Conservation (phyloP, 2,113 vertebrate species). For the Seriola aureovittata region DNA sequence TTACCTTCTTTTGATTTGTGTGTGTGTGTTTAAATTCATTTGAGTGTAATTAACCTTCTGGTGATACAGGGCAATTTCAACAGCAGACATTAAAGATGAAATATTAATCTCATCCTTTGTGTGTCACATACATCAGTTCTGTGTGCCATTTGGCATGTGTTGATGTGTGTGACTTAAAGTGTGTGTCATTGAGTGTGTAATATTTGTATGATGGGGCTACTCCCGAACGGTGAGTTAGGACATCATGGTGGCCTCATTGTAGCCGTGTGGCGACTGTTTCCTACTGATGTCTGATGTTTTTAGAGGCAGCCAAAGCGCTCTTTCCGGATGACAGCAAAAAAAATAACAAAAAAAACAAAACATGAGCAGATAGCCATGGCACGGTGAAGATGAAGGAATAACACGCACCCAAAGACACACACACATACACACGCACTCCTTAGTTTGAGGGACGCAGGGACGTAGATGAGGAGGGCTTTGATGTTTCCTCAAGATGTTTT, state of each 20-base stretch:
- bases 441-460: constrained; percentile 42
- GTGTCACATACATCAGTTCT: neutral
- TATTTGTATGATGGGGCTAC: constrained; percentile 25
- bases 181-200: constrained; percentile 1
- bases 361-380: constrained; percentile 39
- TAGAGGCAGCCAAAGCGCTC: constrained; percentile 34
- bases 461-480: constrained; percentile 76
- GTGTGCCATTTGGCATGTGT: neutral
- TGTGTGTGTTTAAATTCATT: neutral
- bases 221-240: constrained; percentile 7
- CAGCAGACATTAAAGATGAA: constrained; percentile 10
- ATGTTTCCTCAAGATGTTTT: constrained; percentile 85
- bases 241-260: constrained; percentile 19
- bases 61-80: constrained; percentile 20
- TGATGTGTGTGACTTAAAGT: neutral
- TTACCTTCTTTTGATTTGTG: constrained; percentile 8
- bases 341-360: too few relatives aligned
- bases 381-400: constrained; percentile 10
- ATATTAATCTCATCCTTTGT: constrained; percentile 11
- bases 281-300: constrained; percentile 56
- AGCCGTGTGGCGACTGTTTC: constrained; percentile 36
- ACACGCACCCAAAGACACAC: constrained; percentile 28
- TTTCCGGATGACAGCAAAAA: constrained; percentile 64
- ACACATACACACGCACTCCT: constrained; percentile 39
- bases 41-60: constrained; percentile 13